Evolutionary conservation across 2,113 vertebrate genomes (phyloP).

Genomic region (Alaudala cheleensis): DNA sequence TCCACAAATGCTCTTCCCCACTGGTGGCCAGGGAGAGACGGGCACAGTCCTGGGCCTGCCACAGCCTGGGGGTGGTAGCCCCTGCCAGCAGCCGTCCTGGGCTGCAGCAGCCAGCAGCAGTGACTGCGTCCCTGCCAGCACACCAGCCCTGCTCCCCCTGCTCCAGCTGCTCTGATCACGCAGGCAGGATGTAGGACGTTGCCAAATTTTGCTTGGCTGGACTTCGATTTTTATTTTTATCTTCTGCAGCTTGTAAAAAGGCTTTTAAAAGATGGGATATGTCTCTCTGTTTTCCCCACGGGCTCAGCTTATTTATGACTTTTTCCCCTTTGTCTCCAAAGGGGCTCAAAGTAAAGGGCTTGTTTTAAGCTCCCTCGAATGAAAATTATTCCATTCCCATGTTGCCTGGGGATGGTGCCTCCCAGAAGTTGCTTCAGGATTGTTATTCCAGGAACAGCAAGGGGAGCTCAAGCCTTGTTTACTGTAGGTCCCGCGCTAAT

Average conservation of each 20-base stretch:
- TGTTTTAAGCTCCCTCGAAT: neutral
- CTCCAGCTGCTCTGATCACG: neutral
- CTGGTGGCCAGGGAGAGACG: neutral
- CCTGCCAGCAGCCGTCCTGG: fast-evolving
- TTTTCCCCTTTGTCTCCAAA: neutral
- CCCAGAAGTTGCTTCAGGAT: neutral
- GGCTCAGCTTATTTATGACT: neutral
- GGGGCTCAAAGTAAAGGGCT: neutral
- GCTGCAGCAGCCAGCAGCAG: neutral
- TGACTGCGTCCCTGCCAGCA: neutral
- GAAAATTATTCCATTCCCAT: neutral
- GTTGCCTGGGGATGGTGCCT: neutral
- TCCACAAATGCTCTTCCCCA: fast-evolving
- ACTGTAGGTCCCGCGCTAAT: neutral
- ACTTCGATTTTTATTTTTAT: neutral
- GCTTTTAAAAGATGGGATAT: neutral
- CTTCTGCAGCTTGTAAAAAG: constrained; percentile 22
- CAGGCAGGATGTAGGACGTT: neutral
- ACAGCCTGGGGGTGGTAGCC: fast-evolving
- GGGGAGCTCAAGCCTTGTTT: constrained; percentile 39
- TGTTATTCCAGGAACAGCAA: neutral
- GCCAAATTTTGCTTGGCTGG: neutral
- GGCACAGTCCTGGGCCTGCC: neutral
- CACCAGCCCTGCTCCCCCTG: neutral
- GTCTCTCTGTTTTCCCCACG: neutral